Evolutionary conservation across 2,113 vertebrate genomes (phyloP), one percentile per base, ranked within the genome.

Genomic region (Oplegnathus fasciatus): DNA sequence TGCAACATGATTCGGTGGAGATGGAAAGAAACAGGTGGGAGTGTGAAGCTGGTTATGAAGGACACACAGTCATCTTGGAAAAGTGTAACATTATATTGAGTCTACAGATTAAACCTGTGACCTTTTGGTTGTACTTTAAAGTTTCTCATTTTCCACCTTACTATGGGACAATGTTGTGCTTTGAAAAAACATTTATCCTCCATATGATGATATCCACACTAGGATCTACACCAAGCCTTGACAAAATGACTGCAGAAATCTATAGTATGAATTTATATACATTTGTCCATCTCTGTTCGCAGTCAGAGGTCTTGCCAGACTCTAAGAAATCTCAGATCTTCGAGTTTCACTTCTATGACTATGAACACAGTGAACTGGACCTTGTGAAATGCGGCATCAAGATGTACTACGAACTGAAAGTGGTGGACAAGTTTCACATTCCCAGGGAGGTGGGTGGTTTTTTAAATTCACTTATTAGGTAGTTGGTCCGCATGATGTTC

Each of bases 371-470:
- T 1, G 95, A 96, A 22, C 75, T 96, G 88, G 95, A 96, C 2
- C 94, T 96, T 83, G 96, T 96, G 55, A 96, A 95, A 77, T 96
- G 96, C n/a, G 96, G 95, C 50, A 94, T 96, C 89, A 92, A 90
- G 83, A 96, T 96, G 96, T 96, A 96, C 89, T 96, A 96, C 46
- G 96, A 96, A 7, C 94, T 96, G 58, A 95, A 96, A 46, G 96
- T 96, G 88, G 96, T 96, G 71, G 95, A 96, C 89, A 96, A 96
- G 93, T 96, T 96, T 54, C 95, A 96, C 85, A 94, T 96, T 73
- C 96, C 96, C 75, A 93, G 95, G 90, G 96, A 96, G 94, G 96
- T 96, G 34, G 17, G 94, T 54, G 30, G 1, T 20, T 14, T 11
- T 22, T 57, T 18, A 18, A n/a, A 5, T 9, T 8, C 0, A 6